A percentile compares a stretch with the other conserved stretches of the same genome.
Evolutionary conservation across 2,888 invertebrate species (phyloP).

Genomic region (Adineta ricciae): DNA sequence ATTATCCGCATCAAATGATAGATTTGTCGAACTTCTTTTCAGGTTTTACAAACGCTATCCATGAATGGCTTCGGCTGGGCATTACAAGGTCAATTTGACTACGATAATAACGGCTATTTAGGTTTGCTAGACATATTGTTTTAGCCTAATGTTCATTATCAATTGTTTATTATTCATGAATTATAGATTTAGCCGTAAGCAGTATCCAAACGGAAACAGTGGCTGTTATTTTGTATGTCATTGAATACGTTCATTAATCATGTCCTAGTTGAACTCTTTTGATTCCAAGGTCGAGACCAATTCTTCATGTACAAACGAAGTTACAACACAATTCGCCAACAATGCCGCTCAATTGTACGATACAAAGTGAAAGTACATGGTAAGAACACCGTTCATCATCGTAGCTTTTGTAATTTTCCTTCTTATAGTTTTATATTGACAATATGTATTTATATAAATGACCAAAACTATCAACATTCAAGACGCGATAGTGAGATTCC

Average conservation of each 20-base stretch:
- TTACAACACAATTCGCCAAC: not conserved
- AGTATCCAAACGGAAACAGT: not conserved
- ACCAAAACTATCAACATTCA: not conserved
- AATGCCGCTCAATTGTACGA: not conserved
- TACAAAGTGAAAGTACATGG: not conserved
- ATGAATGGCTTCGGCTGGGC: not conserved
- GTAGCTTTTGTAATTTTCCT: not conserved
- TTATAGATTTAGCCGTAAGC: constrained; percentile 1
- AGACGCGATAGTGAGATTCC: not conserved
- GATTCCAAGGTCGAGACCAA: not conserved
- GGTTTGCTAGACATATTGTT: not conserved
- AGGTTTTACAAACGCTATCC: not conserved
- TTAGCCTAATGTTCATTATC: not conserved
- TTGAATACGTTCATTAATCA: not conserved
- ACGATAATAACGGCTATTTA: constrained; percentile 16
- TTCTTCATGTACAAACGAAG: not conserved
- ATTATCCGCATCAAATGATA: no score
- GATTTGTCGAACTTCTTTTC: not conserved
- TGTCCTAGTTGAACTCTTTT: not conserved
- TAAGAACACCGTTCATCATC: not conserved
- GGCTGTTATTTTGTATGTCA: not conserved
- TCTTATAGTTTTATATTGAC: not conserved
- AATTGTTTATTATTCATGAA: not conserved
- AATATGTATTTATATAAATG: not conserved
- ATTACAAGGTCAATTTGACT: constrained; percentile 16